Percentiles rank a stretch among this genome's conserved stretches.
Evolutionary conservation across 2,797 vertebrate species (phyloP).

Genomic region (Acanthurus lineatus): DNA sequence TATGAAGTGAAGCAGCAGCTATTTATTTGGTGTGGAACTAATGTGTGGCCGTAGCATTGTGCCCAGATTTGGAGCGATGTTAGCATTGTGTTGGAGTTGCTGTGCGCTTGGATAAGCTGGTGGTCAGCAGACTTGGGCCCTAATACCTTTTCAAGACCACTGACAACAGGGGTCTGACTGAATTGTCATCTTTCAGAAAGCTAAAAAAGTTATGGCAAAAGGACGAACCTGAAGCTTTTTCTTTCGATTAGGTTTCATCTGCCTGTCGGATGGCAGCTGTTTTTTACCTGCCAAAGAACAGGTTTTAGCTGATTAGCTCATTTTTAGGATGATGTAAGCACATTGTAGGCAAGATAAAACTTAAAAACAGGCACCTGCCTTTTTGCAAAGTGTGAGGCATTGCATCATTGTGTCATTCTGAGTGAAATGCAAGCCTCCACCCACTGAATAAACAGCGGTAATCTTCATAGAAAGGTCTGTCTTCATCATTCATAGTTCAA

Average conservation of each 20-base stretch:
- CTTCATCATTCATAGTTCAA: constrained; percentile 80
- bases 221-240: neutral
- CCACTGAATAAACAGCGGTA: constrained; percentile 73
- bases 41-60: constrained; percentile 75
- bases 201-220: constrained; percentile 40
- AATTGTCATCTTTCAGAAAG: constrained; percentile 57
- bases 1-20: constrained; percentile 83
- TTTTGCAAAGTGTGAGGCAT: constrained; percentile 52
- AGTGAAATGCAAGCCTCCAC: constrained; percentile 67
- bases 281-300: constrained; percentile 3
- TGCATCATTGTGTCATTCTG: constrained; percentile 55
- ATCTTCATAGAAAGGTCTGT: constrained; percentile 76
- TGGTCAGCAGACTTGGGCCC: constrained; percentile 62
- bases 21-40: constrained; percentile 80
- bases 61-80: constrained; percentile 75
- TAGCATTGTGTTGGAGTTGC: constrained; percentile 70
- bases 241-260: neutral
- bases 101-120: constrained; percentile 76
- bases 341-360: constrained; percentile 1
- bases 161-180: constrained; percentile 42
- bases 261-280: neutral
- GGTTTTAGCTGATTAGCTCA: constrained; percentile 15
- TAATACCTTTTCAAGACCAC: constrained; percentile 65
- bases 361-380: constrained; percentile 48
- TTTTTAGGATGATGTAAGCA: constrained; percentile 23